Evolutionary conservation across 2,797 vertebrate species (phyloP).

Genomic region (Lagorchestes hirsutus): DNA sequence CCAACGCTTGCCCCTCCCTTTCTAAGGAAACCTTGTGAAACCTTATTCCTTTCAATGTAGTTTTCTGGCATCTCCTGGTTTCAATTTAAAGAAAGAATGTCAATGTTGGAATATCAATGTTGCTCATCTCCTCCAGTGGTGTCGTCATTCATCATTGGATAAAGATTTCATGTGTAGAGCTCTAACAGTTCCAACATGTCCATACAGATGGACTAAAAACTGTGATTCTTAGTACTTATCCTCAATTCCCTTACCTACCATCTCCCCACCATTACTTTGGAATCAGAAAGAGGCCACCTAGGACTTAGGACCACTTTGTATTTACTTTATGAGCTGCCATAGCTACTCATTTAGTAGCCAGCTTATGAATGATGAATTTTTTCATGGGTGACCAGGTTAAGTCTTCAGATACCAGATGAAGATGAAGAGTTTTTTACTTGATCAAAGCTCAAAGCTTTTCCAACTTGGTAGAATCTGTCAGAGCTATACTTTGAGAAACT

Average conservation of each 20-base stretch:
- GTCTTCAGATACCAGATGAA: background rate
- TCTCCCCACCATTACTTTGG: background rate
- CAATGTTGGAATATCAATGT: background rate
- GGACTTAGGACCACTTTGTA: background rate
- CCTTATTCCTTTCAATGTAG: background rate
- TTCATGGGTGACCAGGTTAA: background rate
- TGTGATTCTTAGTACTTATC: background rate
- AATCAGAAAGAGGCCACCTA: background rate
- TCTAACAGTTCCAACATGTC: background rate
- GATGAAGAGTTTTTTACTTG: background rate
- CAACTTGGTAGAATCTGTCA: background rate
- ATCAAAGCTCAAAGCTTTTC: background rate
- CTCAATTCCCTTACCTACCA: background rate
- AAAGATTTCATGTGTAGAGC: too few species aligned
- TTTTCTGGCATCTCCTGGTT: background rate
- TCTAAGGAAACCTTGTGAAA: background rate
- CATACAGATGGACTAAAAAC: background rate
- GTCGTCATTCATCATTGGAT: background rate
- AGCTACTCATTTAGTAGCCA: background rate
- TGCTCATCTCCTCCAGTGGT: background rate
- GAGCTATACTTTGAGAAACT: background rate
- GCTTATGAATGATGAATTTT: background rate
- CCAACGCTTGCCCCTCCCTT: rapidly evolving
- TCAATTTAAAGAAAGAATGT: background rate
- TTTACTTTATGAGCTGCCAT: background rate